A percentile compares a stretch with the other conserved stretches of the same genome.
Evolutionary conservation across 2,888 invertebrate species (phyloP).

Genomic region (Ornithoptera alexandrae): DNA sequence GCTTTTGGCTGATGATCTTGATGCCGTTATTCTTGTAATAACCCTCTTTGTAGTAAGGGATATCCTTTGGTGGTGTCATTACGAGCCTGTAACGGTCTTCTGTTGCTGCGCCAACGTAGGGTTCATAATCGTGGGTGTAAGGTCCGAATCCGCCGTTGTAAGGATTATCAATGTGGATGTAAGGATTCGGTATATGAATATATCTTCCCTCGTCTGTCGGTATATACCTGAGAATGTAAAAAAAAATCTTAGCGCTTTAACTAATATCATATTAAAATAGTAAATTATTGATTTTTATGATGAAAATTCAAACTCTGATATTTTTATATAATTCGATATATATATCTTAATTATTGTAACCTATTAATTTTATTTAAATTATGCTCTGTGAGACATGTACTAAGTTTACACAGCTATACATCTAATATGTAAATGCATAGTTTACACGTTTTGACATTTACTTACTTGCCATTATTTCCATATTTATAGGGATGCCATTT

Average conservation of each 20-base stretch:
- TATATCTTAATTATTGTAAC: not conserved
- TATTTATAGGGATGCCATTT: constrained; percentile 66
- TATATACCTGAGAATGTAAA: constrained; percentile 57
- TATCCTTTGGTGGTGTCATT: constrained; percentile 56
- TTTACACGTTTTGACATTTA: constrained; percentile 49
- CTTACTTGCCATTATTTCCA: constrained; percentile 70
- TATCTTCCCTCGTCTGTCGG: constrained; percentile 75
- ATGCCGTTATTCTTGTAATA: constrained; percentile 77
- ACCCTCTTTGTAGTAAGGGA: constrained; percentile 72
- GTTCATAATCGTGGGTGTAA: constrained; percentile 70
- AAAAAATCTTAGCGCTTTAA: not conserved
- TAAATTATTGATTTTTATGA: too few species aligned
- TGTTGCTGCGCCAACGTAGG: constrained; percentile 71
- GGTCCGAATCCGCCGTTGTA: constrained; percentile 71
- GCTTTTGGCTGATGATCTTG: constrained; percentile 72
- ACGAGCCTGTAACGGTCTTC: constrained; percentile 61
- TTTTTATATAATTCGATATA: not conserved
- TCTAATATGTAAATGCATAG: constrained; percentile 37
- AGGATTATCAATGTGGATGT: constrained; percentile 75
- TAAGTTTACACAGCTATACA: constrained; percentile 13
- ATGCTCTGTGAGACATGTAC: constrained; percentile 11
- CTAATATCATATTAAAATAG: too few species aligned
- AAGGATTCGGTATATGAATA: constrained; percentile 75
- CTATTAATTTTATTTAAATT: constrained; percentile 19
- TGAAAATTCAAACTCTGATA: not conserved